Percentiles rank a stretch among this genome's conserved stretches.
phyloP scores from a whole-genome alignment of 2,113 vertebrate genomes.

The Grus americana region DNA sequence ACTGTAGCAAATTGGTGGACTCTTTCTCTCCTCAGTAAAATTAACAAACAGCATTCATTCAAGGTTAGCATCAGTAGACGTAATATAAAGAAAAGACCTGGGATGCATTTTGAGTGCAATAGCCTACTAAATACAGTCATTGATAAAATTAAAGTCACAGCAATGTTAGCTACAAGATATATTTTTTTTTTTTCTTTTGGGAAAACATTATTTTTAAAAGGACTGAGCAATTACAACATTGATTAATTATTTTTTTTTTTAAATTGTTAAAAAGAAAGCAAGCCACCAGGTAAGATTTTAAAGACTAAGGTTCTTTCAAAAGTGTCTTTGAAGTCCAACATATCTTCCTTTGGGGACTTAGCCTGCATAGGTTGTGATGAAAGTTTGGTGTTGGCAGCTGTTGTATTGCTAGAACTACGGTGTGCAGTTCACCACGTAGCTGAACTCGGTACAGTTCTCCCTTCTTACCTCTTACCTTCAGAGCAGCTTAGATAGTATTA shows the following conservation, averaged over 20 bases:
- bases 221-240: background rate
- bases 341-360: background rate
- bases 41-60: background rate
- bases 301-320: background rate
- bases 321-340: background rate
- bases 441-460: background rate
- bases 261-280: background rate
- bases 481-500: background rate
- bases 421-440: background rate
- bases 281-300: background rate
- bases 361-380: background rate
- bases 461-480: background rate
- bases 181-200: background rate
- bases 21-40: background rate
- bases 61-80: background rate
- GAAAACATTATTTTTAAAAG: background rate
- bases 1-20: background rate
- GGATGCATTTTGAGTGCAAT: background rate
- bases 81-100: background rate
- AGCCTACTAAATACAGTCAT: background rate
- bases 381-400: background rate
- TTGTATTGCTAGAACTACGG: background rate
- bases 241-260: background rate
- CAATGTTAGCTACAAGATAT: background rate
- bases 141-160: background rate